Conservation (phyloP, 2,797 vertebrate species). For the Onychomys leucogaster region DNA sequence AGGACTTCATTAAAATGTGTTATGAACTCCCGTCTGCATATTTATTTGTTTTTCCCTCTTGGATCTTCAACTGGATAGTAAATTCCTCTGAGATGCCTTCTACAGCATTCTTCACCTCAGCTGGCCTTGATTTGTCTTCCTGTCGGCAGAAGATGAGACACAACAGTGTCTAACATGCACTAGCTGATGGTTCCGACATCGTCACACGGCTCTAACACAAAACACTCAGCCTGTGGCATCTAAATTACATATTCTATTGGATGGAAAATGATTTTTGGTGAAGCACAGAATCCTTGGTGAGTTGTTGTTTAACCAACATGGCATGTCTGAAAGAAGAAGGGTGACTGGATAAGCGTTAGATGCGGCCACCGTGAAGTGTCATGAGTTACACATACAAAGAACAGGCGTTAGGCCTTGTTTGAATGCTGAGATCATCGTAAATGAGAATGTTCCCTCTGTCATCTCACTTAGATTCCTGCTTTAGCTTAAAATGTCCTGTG, state of each 20-base stretch:
- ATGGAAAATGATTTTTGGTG: background rate
- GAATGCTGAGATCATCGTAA: background rate
- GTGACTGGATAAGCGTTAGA: background rate
- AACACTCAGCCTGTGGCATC: background rate
- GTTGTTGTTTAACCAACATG: background rate
- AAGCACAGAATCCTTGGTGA: background rate
- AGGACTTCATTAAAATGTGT: background rate
- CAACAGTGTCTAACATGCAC: background rate
- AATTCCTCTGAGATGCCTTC: slow-evolving; percentile 14
- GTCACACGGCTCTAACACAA: background rate
- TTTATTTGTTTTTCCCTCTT: background rate
- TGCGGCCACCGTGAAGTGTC: background rate
- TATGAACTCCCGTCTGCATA: background rate
- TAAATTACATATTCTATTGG: background rate
- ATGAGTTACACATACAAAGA: background rate
- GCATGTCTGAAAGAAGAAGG: background rate
- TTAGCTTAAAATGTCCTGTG: background rate
- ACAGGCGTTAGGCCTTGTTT: background rate
- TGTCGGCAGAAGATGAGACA: background rate
- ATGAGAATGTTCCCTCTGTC: background rate
- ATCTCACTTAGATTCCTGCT: background rate
- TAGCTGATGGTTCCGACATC: background rate
- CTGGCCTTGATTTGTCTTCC: background rate
- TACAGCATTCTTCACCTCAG: background rate
- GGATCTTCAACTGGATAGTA: background rate